Conservation (phyloP, 2,888 invertebrate genomes). For the Callimorpha dominula region DNA sequence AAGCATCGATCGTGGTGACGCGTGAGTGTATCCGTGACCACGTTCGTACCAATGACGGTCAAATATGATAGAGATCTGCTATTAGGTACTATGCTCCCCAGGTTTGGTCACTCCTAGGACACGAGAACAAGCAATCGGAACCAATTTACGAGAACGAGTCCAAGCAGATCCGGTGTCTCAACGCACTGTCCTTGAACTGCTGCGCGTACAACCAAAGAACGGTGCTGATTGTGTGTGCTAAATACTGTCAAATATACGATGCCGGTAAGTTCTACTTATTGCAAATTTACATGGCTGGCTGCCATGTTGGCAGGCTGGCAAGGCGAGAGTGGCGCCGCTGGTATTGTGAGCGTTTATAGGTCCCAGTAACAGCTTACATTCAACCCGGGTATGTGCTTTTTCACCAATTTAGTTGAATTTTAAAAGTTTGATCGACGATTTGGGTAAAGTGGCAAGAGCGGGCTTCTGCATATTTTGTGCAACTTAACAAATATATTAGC, state of each 20-base stretch:
- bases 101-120: slow-evolving; percentile 97
- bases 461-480: too few relatives aligned
- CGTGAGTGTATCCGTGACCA: background rate
- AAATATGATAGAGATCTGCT: background rate
- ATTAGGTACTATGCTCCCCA: slow-evolving; percentile 32
- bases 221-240: slow-evolving; percentile 98
- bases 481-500: too few relatives aligned
- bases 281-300: background rate
- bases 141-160: slow-evolving; percentile 98
- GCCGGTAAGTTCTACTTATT: slow-evolving; percentile 86
- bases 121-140: slow-evolving; percentile 94
- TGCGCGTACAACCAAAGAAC: slow-evolving; percentile 98
- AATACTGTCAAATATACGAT: slow-evolving; percentile 97
- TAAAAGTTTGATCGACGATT: too few relatives aligned
- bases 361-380: too few relatives aligned
- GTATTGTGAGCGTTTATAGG: too few relatives aligned
- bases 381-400: too few relatives aligned
- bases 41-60: background rate
- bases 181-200: slow-evolving; percentile 97
- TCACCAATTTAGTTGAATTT: too few relatives aligned
- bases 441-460: too few relatives aligned
- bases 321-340: too few relatives aligned
- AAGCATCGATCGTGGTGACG: too few relatives aligned
- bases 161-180: slow-evolving; percentile 97
- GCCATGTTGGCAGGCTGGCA: too few relatives aligned